Evolutionary conservation across 1,140 invertebrate species (phyloP).

Genomic region (Ooceraea biroi): DNA sequence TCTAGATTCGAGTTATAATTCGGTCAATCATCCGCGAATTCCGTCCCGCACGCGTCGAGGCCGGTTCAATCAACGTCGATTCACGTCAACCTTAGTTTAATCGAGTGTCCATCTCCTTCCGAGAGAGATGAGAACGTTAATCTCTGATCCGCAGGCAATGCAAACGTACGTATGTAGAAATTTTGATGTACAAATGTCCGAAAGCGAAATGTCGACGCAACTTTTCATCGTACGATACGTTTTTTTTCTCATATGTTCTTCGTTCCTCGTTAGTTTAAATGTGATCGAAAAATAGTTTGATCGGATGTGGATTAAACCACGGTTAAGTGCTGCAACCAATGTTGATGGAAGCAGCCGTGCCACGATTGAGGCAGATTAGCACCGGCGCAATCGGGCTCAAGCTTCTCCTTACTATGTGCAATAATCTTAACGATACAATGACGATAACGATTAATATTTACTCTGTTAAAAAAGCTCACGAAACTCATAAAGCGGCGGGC

Average conservation of each 20-base stretch:
- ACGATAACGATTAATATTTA: conserved; percentile 71
- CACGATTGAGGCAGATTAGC: conserved; percentile 51
- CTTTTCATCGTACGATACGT: too few relatives aligned
- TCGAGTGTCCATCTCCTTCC: conserved; percentile 33
- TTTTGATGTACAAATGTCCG: background rate
- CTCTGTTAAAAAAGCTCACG: conserved; percentile 65
- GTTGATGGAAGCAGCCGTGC: conserved; percentile 18
- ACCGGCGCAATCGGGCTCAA: conserved; percentile 61
- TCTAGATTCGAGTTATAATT: conserved; percentile 57
- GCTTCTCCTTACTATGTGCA: conserved; percentile 60
- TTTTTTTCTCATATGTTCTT: too few relatives aligned
- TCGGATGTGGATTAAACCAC: conserved; percentile 28
- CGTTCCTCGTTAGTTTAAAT: background rate
- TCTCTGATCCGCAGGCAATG: background rate
- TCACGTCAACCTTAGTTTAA: conserved; percentile 57
- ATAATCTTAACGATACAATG: conserved; percentile 68
- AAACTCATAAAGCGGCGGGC: conserved; percentile 47
- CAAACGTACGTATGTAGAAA: background rate
- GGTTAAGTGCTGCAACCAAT: conserved; percentile 35
- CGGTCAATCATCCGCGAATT: conserved; percentile 49
- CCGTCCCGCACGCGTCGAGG: conserved; percentile 41
- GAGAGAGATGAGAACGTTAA: conserved; percentile 20
- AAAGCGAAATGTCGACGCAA: background rate
- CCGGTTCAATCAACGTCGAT: conserved; percentile 50
- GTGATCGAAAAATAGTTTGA: background rate